phyloP scores from a whole-genome alignment of 1,140 invertebrate species.

The Eupristina koningsbergeri region DNA sequence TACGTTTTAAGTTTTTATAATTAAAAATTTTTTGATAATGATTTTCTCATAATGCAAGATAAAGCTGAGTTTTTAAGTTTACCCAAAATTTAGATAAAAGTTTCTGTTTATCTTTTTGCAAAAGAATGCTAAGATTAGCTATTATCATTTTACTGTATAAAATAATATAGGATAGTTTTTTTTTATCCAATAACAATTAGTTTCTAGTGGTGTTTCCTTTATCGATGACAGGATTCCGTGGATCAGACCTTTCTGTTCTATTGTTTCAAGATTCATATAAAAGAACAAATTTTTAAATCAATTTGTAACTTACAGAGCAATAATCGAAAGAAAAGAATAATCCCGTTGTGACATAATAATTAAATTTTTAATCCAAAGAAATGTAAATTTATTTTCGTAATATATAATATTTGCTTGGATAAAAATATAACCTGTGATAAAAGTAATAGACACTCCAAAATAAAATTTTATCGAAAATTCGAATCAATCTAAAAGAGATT shows the following conservation, averaged over 20 bases:
- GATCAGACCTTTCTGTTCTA: not conserved
- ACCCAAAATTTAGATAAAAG: constrained; percentile 8
- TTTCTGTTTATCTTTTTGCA: constrained; percentile 8
- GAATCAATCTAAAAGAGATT: not conserved
- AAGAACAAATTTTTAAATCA: not conserved
- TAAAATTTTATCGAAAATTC: not conserved
- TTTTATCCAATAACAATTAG: not conserved
- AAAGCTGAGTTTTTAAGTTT: not conserved
- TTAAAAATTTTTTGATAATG: not conserved
- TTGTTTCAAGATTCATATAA: not conserved
- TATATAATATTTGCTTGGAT: not conserved
- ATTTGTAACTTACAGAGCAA: not conserved
- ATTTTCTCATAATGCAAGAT: not conserved
- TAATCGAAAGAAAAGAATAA: too few relatives aligned
- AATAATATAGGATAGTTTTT: not conserved
- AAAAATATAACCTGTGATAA: not conserved
- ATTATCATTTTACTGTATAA: not conserved
- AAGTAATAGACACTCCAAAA: not conserved
- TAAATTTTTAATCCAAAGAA: not conserved
- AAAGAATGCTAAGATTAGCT: constrained; percentile 12
- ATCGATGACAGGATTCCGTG: not conserved
- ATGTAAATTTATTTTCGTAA: not conserved
- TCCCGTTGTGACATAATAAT: not conserved
- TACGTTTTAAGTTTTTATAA: not conserved
- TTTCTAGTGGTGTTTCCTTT: not conserved